Conservation (phyloP, 2,113 vertebrate genomes). For the Abramis brama region DNA sequence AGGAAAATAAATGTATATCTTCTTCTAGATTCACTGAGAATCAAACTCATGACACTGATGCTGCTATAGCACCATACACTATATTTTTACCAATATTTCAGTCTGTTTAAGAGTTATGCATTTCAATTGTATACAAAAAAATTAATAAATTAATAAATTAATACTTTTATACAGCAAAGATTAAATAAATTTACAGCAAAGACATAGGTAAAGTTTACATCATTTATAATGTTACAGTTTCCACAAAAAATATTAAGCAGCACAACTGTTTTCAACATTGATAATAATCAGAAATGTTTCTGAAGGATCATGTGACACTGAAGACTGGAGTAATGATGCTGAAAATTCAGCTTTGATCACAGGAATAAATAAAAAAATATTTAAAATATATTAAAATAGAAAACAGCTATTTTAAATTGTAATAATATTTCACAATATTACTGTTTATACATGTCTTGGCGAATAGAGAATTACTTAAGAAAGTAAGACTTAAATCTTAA, state of each 20-base stretch:
- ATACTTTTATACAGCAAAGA: neutral
- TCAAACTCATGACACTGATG: neutral
- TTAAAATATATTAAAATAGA: neutral
- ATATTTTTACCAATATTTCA: too few relatives aligned
- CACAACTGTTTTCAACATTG: neutral
- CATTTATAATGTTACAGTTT: neutral
- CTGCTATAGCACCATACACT: neutral
- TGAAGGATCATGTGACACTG: neutral
- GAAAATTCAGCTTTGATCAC: neutral
- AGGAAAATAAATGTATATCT: neutral
- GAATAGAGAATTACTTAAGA: neutral
- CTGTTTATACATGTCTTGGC: neutral
- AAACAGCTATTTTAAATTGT: neutral
- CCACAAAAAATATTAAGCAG: neutral
- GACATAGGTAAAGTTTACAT: too few relatives aligned
- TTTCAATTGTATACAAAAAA: neutral
- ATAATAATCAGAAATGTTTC: neutral
- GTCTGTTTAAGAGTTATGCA: neutral
- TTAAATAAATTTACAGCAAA: neutral
- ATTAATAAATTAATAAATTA: too few relatives aligned
- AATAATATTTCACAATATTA: too few relatives aligned
- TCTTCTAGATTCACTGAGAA: neutral
- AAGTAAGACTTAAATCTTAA: neutral
- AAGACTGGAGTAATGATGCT: neutral
- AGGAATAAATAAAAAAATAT: neutral